Evolutionary conservation across 1,140 invertebrate species (phyloP).

Genomic region (Diabrotica undecimpunctata): DNA sequence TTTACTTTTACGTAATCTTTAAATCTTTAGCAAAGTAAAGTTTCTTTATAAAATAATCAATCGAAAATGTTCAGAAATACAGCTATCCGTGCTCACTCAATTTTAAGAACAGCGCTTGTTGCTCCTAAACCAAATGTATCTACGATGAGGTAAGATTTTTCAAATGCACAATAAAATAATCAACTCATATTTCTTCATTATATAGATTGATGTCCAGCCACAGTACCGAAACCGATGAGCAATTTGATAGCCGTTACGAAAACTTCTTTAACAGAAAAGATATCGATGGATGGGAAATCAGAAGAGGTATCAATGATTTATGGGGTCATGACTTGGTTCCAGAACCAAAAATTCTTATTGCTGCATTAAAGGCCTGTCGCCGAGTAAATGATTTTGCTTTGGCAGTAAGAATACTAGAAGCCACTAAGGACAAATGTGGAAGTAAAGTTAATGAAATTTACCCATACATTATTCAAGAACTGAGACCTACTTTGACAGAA

Average conservation of each 20-base stretch:
- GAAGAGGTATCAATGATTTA: conserved; percentile 81
- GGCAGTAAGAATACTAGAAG: conserved; percentile 88
- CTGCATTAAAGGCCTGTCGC: conserved; percentile 89
- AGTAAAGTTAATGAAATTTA: conserved; percentile 74
- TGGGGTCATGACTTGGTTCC: conserved; percentile 90
- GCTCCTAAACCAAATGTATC: conserved; percentile 27
- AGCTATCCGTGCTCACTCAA: conserved; percentile 29
- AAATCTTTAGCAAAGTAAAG: background rate
- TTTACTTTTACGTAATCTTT: background rate
- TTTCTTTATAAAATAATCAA: background rate
- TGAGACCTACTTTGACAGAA: conserved; percentile 87
- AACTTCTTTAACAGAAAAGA: conserved; percentile 83
- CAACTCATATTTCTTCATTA: conserved; percentile 1
- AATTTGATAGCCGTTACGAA: conserved; percentile 62
- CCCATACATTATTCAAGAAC: conserved; percentile 90
- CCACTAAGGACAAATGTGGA: conserved; percentile 89
- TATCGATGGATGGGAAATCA: conserved; percentile 95
- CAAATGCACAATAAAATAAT: background rate
- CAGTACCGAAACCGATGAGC: conserved; percentile 44
- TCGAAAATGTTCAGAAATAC: conserved; percentile 41
- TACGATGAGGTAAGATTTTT: conserved; percentile 13
- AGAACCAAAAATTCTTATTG: conserved; percentile 88
- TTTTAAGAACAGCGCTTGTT: conserved; percentile 30
- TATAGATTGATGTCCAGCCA: conserved; percentile 38
- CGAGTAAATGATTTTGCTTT: conserved; percentile 92